Conservation (phyloP, 2,113 vertebrate genomes). For the Ageneiosus marmoratus region DNA sequence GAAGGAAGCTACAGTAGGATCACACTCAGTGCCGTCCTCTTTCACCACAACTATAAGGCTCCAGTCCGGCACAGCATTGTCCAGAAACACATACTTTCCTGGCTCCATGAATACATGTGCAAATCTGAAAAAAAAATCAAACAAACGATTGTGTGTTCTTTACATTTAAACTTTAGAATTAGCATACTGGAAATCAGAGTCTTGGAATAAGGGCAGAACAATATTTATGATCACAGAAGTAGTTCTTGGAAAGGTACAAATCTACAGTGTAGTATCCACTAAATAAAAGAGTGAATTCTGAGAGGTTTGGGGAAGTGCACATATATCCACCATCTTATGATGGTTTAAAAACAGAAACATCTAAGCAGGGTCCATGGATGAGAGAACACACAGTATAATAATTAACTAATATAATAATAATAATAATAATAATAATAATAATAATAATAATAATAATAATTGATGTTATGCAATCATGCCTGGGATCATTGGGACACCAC, state of each 20-base stretch:
- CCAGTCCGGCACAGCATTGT: conserved; percentile 74
- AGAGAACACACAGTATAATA: no score
- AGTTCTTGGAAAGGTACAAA: background rate
- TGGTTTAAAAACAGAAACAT: no score
- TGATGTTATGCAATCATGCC: background rate
- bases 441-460: background rate
- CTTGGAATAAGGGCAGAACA: background rate
- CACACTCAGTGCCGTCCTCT: conserved; percentile 72
- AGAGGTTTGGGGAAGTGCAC: background rate
- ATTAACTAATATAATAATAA: no score
- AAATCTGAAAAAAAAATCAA: conserved; percentile 74
- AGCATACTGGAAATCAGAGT: background rate
- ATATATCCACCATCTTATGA: no score
- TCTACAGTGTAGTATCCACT: background rate
- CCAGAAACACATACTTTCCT: conserved; percentile 85
- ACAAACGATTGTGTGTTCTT: background rate
- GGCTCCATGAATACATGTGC: conserved; percentile 84
- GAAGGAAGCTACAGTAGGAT: conserved; percentile 64
- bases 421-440: no score
- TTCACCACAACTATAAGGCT: conserved; percentile 82
- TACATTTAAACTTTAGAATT: background rate
- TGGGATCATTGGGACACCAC: background rate
- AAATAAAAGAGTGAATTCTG: no score
- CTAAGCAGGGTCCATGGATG: background rate
- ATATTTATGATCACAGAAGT: background rate